A percentile compares a stretch with the other conserved stretches of the same genome.
phyloP scores from a whole-genome alignment of 2,797 vertebrate species.

The Sebastes minor region DNA sequence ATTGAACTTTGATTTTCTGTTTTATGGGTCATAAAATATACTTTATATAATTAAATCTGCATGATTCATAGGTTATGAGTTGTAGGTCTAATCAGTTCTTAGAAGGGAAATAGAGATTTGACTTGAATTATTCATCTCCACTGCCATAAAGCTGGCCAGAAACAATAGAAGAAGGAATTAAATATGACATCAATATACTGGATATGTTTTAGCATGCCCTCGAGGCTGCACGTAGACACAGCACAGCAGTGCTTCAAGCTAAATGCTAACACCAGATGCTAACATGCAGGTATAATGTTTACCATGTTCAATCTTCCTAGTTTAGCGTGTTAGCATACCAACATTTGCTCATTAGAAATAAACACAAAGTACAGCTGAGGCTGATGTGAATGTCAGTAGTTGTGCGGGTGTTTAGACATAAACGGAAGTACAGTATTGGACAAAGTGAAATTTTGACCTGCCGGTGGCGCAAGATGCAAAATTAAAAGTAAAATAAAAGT shows the following conservation, averaged over 20 bases:
- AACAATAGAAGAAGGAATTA: conserved; percentile 7
- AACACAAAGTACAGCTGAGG: neutral
- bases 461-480: neutral
- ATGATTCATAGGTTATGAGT: conserved; percentile 13
- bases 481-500: neutral
- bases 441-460: neutral
- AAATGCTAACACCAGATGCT: neutral
- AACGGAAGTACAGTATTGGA: neutral
- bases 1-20: conserved; percentile 5
- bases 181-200: neutral
- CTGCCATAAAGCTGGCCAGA: neutral
- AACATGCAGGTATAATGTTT: neutral
- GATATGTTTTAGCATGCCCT: neutral
- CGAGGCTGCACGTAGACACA: neutral
- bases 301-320: neutral
- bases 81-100: neutral
- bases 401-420: neutral
- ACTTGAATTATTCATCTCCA: conserved; percentile 26
- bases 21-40: neutral
- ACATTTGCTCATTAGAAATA: neutral
- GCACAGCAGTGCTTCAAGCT: neutral
- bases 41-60: conserved; percentile 9
- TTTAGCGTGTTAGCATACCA: neutral
- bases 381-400: neutral
- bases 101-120: neutral